Evolutionary conservation across 2,888 invertebrate genomes (phyloP).

Genomic region (Thecocarcelia acutangulata): DNA sequence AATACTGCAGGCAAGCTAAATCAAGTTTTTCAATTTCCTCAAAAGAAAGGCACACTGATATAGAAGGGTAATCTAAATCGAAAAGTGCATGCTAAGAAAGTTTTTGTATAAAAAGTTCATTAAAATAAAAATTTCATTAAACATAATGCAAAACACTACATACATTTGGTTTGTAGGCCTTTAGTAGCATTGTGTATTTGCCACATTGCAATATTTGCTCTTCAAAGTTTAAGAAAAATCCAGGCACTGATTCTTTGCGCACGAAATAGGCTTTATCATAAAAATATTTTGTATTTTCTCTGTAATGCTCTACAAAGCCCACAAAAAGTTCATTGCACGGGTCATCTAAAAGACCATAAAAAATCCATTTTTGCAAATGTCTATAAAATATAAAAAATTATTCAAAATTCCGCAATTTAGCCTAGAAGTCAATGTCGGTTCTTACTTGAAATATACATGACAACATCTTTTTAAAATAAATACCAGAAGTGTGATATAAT

Average conservation of each 20-base stretch:
- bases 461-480: conserved; percentile 79
- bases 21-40: conserved; percentile 74
- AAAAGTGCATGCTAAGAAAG: conserved; percentile 77
- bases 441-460: conserved; percentile 78
- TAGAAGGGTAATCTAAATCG: conserved; percentile 75
- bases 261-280: conserved; percentile 80
- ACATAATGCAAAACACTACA: conserved; percentile 62
- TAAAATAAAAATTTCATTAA: neutral
- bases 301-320: conserved; percentile 74
- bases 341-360: conserved; percentile 91
- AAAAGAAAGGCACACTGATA: conserved; percentile 78
- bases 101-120: neutral
- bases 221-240: conserved; percentile 85
- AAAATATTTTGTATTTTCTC: conserved; percentile 78
- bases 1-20: conserved; percentile 72
- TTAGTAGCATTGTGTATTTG: conserved; percentile 87
- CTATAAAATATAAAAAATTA: conserved; percentile 49
- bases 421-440: conserved; percentile 5
- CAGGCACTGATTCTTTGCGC: conserved; percentile 83
- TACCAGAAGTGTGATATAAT: conserved; percentile 76
- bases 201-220: conserved; percentile 88
- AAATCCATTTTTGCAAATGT: conserved; percentile 90
- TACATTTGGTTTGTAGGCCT: conserved; percentile 87
- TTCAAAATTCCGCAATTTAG: neutral
- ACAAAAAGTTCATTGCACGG: conserved; percentile 93